Evolutionary conservation across 2,113 vertebrate genomes (phyloP), one percentile per base, ranked within the genome.

Genomic region (Phocoena sinus): DNA sequence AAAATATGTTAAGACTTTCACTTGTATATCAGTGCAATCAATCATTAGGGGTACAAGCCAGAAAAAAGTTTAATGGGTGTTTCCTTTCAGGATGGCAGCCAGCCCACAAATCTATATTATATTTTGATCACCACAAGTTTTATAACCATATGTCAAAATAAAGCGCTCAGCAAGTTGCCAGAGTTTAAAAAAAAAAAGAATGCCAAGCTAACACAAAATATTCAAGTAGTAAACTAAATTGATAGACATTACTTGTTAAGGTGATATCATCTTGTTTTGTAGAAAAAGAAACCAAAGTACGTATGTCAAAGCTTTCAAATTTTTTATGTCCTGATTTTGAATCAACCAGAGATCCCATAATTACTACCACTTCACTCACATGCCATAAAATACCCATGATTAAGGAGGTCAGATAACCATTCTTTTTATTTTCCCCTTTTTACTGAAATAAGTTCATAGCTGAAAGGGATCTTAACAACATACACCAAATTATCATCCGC

Each of bases 301-400:
- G 83, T 84, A 84, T 36, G 68, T 81, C 60, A 67, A 77, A 79
- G n/a, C 8, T 87, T 91, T 36, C n/a, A 71, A 68, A 47, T 17
- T 23, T 62, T 96, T 85, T 94, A 56, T 77, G 41, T 85, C 84
- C 58, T 90, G 74, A 44, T 89, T 96, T 96, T 94, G 74, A 89
- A 67, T 91, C 63, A 97, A 81, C 6, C 63, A 81, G 56, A 68
- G 67, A 89, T 76, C n/a, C 38, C 36, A 63, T 25, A 82, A 83
- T 82, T 81, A 96, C 9, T 17, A 85, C 11, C 63, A 93, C 4
- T 71, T 82, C 38, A 70, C 13, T 47, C 44, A 95, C 2, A 9
- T 7, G 0, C 76, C 28, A 73, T 87, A 91, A 53, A 95, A 80
- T 85, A 62, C 58, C 20, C 23, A 87, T 86, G 41, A 88, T 62